phyloP scores from a whole-genome alignment of 2,888 invertebrate species.

The Epinotia brunnichana region DNA sequence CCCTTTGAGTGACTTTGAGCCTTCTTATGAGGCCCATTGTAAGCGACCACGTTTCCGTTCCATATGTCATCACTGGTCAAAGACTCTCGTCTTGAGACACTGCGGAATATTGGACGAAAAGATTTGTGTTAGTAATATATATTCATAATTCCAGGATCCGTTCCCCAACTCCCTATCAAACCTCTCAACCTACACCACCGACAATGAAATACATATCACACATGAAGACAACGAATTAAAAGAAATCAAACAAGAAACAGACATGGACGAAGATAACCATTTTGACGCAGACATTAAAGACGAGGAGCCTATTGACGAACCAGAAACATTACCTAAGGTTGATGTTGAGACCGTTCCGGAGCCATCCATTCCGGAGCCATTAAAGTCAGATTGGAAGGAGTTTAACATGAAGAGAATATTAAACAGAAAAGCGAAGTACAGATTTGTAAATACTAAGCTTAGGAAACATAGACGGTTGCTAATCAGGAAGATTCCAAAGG shows the following conservation, averaged over 20 bases:
- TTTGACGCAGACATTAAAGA: constrained; percentile 28
- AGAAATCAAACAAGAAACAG: constrained; percentile 24
- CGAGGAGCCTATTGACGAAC: background rate
- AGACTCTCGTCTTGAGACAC: too few species aligned
- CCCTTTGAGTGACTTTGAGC: too few species aligned
- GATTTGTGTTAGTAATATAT: too few species aligned
- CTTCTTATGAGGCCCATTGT: too few species aligned
- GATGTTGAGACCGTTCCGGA: background rate
- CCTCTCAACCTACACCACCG: background rate
- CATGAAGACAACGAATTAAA: constrained; percentile 26
- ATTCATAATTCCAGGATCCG: constrained; percentile 7
- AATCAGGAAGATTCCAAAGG: constrained; percentile 13
- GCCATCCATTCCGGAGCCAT: background rate
- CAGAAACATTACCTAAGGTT: background rate
- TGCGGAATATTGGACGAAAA: too few species aligned
- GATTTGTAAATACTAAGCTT: constrained; percentile 30
- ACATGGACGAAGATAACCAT: constrained; percentile 11
- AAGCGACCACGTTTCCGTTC: too few species aligned
- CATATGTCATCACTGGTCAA: too few species aligned
- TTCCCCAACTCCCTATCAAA: constrained; percentile 28
- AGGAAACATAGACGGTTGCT: constrained; percentile 26
- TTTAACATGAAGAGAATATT: constrained; percentile 13
- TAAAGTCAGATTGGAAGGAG: background rate
- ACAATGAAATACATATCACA: background rate
- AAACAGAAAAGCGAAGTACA: constrained; percentile 32